These are phyloP conservation scores for Passer domesticus DNA, from an alignment of 2,113 vertebrate species.

Conservation along the genomic window DNA sequence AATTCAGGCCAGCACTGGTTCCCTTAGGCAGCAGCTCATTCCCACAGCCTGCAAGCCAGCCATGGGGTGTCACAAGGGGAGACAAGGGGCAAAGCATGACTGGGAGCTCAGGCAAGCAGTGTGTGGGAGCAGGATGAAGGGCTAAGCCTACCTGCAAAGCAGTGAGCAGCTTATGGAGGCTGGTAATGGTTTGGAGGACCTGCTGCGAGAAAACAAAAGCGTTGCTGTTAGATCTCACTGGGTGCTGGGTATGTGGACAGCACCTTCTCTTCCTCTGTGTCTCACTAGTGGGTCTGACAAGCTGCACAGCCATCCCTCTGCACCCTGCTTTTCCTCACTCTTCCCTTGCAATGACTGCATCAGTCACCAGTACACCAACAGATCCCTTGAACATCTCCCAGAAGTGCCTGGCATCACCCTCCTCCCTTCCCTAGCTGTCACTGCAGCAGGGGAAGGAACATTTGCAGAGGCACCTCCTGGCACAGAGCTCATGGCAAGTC, in stretches of 20 bases:
- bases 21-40: background rate
- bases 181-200: slow-evolving; percentile 85
- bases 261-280: background rate
- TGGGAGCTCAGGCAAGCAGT: background rate
- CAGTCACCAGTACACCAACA: background rate
- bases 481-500: background rate
- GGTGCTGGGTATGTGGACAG: background rate
- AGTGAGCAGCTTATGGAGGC: slow-evolving; percentile 87
- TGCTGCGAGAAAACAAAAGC: slow-evolving; percentile 75
- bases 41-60: rapidly evolving
- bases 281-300: background rate
- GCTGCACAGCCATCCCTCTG: background rate
- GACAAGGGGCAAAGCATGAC: rapidly evolving
- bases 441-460: background rate
- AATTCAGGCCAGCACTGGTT: background rate
- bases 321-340: background rate
- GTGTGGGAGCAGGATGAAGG: background rate
- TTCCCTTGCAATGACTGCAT: background rate
- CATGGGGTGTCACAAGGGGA: rapidly evolving
- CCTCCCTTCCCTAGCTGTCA: background rate
- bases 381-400: background rate
- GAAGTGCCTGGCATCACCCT: background rate
- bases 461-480: background rate
- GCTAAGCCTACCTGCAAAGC: slow-evolving; percentile 83
- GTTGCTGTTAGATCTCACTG: background rate